These are phyloP conservation scores for Plemyria rubiginata DNA, from an alignment of 2,888 invertebrate genomes.

Conservation along the genomic window DNA sequence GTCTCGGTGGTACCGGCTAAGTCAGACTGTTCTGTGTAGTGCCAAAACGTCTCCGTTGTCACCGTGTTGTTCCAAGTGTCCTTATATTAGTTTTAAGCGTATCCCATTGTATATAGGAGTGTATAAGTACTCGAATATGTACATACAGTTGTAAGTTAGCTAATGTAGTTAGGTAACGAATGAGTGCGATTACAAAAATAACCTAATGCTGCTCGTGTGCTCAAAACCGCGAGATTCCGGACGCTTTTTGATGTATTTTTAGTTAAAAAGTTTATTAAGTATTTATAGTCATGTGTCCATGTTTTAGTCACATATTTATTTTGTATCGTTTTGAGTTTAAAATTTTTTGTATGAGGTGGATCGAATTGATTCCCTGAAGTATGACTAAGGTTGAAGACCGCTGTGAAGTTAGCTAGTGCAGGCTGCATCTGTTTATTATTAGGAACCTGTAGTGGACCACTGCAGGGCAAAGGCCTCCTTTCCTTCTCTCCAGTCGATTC, in stretches of 20 bases:
- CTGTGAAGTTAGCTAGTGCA: not conserved
- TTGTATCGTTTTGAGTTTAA: slow-evolving; percentile 50
- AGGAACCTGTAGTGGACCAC: too few species aligned
- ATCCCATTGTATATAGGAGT: slow-evolving; percentile 55
- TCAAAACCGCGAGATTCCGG: slow-evolving; percentile 30
- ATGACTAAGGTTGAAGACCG: not conserved
- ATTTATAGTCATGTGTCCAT: slow-evolving; percentile 46
- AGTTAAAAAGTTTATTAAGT: slow-evolving; percentile 45
- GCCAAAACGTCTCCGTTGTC: slow-evolving; percentile 52
- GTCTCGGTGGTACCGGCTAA: slow-evolving; percentile 26
- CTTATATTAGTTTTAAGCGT: slow-evolving; percentile 72
- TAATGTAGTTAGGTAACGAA: slow-evolving; percentile 54
- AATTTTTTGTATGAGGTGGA: slow-evolving; percentile 46
- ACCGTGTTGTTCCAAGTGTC: slow-evolving; percentile 71
- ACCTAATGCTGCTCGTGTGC: slow-evolving; percentile 18
- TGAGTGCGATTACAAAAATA: slow-evolving; percentile 28
- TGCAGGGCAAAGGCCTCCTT: too few species aligned
- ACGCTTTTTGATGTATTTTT: slow-evolving; percentile 41
- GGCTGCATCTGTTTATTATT: not conserved
- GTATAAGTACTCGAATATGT: slow-evolving; percentile 62
- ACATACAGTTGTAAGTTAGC: slow-evolving; percentile 57
- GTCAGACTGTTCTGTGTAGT: slow-evolving; percentile 44
- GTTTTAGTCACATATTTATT: slow-evolving; percentile 65
- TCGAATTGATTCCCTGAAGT: slow-evolving; percentile 26
- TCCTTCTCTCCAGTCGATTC: too few species aligned